phyloP scores from a whole-genome alignment of 2,888 invertebrate genomes.

The Pterobdella sp. region DNA sequence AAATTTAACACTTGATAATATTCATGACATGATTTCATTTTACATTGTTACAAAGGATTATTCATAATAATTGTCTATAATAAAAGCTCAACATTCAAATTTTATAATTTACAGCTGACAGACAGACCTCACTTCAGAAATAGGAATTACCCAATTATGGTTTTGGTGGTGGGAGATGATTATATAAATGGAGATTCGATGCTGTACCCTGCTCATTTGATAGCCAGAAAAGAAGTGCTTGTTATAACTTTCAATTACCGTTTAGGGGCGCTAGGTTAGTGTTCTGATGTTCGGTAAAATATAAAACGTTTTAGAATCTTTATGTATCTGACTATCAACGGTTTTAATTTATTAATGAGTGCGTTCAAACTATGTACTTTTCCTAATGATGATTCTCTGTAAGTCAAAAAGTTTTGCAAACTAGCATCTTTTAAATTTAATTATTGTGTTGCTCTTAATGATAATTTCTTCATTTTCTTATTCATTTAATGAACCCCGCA shows the following conservation, averaged over 20 bases:
- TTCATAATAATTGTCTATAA: too few relatives aligned
- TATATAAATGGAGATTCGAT: conserved; percentile 53
- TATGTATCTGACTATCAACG: too few relatives aligned
- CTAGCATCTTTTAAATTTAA: not conserved
- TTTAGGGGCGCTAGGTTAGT: conserved; percentile 54
- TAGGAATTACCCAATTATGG: conserved; percentile 51
- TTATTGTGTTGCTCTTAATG: not conserved
- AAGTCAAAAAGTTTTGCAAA: too few relatives aligned
- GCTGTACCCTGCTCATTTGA: conserved; percentile 54
- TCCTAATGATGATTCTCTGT: too few relatives aligned
- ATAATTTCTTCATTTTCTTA: not conserved
- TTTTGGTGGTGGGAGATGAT: conserved; percentile 56
- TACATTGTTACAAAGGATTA: not conserved
- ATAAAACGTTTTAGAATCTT: not conserved
- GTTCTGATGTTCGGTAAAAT: not conserved
- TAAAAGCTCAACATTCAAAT: too few relatives aligned
- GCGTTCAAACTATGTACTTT: too few relatives aligned
- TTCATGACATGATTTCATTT: not conserved
- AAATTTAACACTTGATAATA: not conserved
- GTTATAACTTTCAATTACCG: conserved; percentile 57
- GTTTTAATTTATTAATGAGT: too few relatives aligned
- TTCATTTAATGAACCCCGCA: not conserved
- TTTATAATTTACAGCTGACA: conserved; percentile 40
- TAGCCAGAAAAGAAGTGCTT: conserved; percentile 55
- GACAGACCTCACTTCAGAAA: conserved; percentile 38